A percentile compares a stretch with the other conserved stretches of the same genome.
These are phyloP conservation scores for Virgularia gustaviana DNA, from an alignment of 92 coral and sea anemone genomes.

Conservation along the genomic window DNA sequence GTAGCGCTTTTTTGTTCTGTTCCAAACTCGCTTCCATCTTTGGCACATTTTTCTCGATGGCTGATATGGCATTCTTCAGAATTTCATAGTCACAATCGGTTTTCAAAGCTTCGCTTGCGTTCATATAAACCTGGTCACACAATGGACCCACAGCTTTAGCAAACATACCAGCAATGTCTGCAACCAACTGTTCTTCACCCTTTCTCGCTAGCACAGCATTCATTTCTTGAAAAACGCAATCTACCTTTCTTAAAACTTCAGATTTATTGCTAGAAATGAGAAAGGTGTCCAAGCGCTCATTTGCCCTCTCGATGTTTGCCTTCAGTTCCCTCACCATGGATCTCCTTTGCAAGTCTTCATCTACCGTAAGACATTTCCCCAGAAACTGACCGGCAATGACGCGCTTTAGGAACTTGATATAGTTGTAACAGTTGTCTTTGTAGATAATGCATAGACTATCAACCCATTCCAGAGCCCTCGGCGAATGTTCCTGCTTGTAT, in stretches of 20 bases:
- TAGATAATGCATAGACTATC: not conserved
- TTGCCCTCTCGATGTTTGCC: slow-evolving; percentile 13
- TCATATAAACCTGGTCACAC: slow-evolving; percentile 5
- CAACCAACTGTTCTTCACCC: not conserved
- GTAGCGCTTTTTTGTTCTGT: no score
- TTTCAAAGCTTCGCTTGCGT: not conserved
- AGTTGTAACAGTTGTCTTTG: slow-evolving; percentile 9
- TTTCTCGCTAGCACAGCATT: not conserved
- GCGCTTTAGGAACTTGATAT: slow-evolving; percentile 15
- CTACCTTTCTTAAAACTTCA: slow-evolving; percentile 7
- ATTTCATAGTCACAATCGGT: slow-evolving; percentile 11
- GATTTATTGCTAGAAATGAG: not conserved
- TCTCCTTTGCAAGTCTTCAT: not conserved
- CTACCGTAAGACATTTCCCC: not conserved
- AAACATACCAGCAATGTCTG: slow-evolving; percentile 11
- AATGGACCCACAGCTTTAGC: slow-evolving; percentile 22
- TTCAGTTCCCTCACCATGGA: not conserved
- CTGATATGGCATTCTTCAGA: not conserved
- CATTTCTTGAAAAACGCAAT: slow-evolving; percentile 6
- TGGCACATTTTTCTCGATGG: not conserved
- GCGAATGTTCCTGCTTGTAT: not conserved
- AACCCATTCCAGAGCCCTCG: slow-evolving; percentile 8
- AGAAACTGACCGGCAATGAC: slow-evolving; percentile 1
- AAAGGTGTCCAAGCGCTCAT: not conserved
- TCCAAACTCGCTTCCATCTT: slow-evolving; percentile 26